These are phyloP conservation scores for Drosophila barbarae DNA, from an alignment of 2,888 invertebrate species.

Conservation along the genomic window DNA sequence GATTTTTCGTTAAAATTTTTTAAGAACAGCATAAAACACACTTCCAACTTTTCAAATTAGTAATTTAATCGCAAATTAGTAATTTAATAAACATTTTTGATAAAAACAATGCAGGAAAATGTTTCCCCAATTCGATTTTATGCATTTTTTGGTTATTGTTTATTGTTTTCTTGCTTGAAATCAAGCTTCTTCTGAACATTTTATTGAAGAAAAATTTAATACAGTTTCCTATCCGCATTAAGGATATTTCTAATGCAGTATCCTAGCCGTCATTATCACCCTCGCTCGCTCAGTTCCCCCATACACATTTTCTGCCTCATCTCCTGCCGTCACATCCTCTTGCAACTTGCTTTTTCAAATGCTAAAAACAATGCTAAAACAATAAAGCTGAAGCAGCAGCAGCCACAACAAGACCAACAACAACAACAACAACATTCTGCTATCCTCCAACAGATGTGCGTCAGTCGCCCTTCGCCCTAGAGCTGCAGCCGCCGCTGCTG, in stretches of 20 bases:
- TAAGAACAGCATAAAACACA: too few relatives aligned
- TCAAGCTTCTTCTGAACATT: not conserved
- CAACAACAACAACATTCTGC: conserved; percentile 38
- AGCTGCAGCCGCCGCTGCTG: conserved; percentile 76
- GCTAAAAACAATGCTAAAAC: not conserved
- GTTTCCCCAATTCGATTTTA: too few relatives aligned
- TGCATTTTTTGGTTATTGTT: too few relatives aligned
- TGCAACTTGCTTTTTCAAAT: conserved; percentile 13
- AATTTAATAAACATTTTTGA: too few relatives aligned
- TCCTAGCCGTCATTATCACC: conserved; percentile 7
- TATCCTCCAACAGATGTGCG: conserved; percentile 73
- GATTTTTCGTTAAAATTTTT: too few relatives aligned
- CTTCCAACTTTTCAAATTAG: too few relatives aligned
- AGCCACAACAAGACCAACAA: conserved; percentile 26
- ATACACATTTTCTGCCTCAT: conserved; percentile 38
- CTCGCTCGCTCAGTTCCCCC: conserved; percentile 6
- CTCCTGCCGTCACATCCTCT: conserved; percentile 15
- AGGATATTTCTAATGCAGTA: not conserved
- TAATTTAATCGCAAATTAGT: too few relatives aligned
- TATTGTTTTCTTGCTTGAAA: too few relatives aligned
- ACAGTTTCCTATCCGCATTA: not conserved
- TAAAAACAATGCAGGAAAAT: too few relatives aligned
- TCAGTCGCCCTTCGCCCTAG: conserved; percentile 78
- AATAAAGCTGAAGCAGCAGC: conserved; percentile 11
- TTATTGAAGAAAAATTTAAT: not conserved